Conservation (phyloP, 2,888 invertebrate species). For the Epirrhoe alternata region DNA sequence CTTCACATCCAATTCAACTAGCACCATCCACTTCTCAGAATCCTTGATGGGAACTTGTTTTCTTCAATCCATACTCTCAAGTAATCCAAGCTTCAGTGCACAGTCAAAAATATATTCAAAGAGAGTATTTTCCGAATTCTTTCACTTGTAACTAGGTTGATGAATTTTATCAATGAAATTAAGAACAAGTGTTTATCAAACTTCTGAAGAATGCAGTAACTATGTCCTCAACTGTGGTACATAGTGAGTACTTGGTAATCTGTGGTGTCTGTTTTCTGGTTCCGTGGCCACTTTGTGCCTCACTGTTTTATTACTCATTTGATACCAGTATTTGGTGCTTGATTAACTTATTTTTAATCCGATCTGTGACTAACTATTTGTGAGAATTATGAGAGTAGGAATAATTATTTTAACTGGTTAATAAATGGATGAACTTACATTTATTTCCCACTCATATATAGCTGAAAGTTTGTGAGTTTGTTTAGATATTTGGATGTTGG, state of each 20-base stretch:
- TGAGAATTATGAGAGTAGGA: no score
- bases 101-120: neutral
- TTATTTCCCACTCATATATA: no score
- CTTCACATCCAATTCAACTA: no score
- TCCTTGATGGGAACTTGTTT: no score
- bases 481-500: no score
- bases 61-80: neutral
- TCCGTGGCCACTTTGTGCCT: slow-evolving; percentile 40
- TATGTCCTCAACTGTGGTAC: slow-evolving; percentile 2
- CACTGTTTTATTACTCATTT: slow-evolving; percentile 27
- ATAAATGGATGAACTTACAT: no score
- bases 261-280: slow-evolving; percentile 35
- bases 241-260: no score
- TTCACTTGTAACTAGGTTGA: slow-evolving; percentile 35
- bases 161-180: slow-evolving; percentile 44
- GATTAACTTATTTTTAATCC: neutral
- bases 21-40: no score
- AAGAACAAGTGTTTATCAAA: slow-evolving; percentile 45
- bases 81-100: neutral
- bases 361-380: no score
- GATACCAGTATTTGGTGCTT: neutral
- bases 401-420: no score
- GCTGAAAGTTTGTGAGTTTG: no score
- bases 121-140: slow-evolving; percentile 1
- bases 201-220: slow-evolving; percentile 21